Percentiles rank a stretch among this genome's conserved stretches.
Conservation (phyloP, 2,113 vertebrate species). For the Hypomesus transpacificus region DNA sequence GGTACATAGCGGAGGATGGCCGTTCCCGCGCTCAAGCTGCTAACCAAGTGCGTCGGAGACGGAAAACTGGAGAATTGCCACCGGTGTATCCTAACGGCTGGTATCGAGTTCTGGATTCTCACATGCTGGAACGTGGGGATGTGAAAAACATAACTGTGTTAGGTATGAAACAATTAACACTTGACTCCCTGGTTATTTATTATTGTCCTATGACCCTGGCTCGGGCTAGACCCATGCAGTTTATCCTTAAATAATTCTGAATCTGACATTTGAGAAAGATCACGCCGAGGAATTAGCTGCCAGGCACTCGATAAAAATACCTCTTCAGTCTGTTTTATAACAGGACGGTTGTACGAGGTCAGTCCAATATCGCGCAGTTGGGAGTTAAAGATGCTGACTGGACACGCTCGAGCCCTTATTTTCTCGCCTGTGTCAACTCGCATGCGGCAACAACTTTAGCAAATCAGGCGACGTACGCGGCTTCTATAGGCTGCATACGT, state of each 20-base stretch:
- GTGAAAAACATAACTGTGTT: slow-evolving; percentile 67
- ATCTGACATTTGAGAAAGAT: too few relatives aligned
- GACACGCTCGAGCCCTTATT: too few relatives aligned
- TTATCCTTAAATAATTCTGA: too few relatives aligned
- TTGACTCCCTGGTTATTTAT: too few relatives aligned
- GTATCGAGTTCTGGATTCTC: slow-evolving; percentile 76
- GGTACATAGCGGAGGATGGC: slow-evolving; percentile 68
- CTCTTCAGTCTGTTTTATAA: slow-evolving; percentile 20
- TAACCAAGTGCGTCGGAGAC: slow-evolving; percentile 69
- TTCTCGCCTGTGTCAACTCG: slow-evolving; percentile 9
- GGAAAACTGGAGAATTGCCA: slow-evolving; percentile 69
- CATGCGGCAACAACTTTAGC: background rate
- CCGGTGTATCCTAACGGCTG: slow-evolving; percentile 82
- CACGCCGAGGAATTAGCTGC: background rate
- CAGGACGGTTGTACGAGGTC: slow-evolving; percentile 26
- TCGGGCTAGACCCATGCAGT: too few relatives aligned
- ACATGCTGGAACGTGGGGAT: slow-evolving; percentile 63
- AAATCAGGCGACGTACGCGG: too few relatives aligned
- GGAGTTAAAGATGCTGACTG: background rate
- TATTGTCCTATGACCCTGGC: too few relatives aligned
- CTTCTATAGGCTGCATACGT: too few relatives aligned
- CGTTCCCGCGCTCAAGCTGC: slow-evolving; percentile 65
- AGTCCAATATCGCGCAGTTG: slow-evolving; percentile 15
- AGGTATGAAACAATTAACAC: slow-evolving; percentile 57
- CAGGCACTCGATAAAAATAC: slow-evolving; percentile 24